Evolutionary conservation across 2,113 vertebrate genomes (phyloP).

Genomic region (Pogona vitticeps): DNA sequence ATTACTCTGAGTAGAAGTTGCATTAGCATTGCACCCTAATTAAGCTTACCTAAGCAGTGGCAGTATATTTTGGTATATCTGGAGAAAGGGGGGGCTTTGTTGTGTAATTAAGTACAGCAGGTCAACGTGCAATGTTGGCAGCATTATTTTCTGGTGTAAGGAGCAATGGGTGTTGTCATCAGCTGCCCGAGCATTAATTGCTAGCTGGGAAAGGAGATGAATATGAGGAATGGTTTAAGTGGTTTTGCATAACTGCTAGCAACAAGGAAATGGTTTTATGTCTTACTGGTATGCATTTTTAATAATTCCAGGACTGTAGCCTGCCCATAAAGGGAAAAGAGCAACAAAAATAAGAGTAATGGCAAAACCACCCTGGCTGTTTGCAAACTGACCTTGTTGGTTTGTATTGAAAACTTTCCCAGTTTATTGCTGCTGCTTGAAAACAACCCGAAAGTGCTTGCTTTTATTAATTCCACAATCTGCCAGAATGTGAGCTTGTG

Average conservation of each 20-base stretch:
- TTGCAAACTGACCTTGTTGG: constrained; percentile 54
- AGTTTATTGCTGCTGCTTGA: constrained; percentile 30
- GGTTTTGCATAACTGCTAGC: constrained; percentile 68
- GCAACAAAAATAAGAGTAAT: constrained; percentile 75
- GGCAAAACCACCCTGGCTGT: constrained; percentile 62
- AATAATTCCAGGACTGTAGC: constrained; percentile 60
- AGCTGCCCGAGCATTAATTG: constrained; percentile 64
- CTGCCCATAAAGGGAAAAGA: constrained; percentile 61
- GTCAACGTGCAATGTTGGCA: constrained; percentile 59
- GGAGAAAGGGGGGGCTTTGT: constrained; percentile 64
- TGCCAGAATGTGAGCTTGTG: not conserved
- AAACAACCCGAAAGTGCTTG: constrained; percentile 11
- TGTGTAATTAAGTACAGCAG: constrained; percentile 72
- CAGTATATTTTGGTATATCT: constrained; percentile 52
- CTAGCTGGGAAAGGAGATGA: constrained; percentile 66
- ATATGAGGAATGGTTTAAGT: constrained; percentile 72
- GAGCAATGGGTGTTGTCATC: constrained; percentile 50
- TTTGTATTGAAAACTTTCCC: constrained; percentile 5
- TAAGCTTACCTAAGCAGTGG: constrained; percentile 76
- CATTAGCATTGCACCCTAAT: constrained; percentile 59
- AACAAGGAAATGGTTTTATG: constrained; percentile 68
- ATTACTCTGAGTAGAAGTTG: constrained; percentile 40
- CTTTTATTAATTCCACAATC: constrained; percentile 31
- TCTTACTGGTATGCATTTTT: constrained; percentile 72
- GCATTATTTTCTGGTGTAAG: constrained; percentile 61